These are phyloP conservation scores for Ricordea florida DNA, from an alignment of 92 coral and sea anemone genomes.

Conservation along the genomic window DNA sequence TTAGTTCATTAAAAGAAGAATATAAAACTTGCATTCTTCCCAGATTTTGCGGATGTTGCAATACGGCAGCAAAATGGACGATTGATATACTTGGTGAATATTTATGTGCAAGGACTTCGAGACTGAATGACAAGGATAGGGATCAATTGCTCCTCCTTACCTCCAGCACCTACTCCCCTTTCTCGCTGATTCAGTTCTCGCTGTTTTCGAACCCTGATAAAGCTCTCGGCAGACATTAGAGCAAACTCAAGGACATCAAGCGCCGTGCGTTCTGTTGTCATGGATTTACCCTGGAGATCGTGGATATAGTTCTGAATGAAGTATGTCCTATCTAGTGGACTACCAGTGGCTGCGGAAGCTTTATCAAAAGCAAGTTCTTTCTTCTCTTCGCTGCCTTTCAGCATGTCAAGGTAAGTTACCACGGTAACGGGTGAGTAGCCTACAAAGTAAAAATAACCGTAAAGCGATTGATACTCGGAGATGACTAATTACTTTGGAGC, in stretches of 20 bases:
- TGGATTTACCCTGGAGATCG: constrained; percentile 19
- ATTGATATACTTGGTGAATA: too few relatives aligned
- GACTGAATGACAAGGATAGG: too few relatives aligned
- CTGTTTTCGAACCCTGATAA: constrained; percentile 68
- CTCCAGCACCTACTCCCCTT: not conserved
- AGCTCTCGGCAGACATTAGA: constrained; percentile 70
- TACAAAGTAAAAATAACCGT: not conserved
- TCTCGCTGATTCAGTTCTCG: constrained; percentile 47
- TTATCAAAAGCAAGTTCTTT: constrained; percentile 52
- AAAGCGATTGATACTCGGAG: not conserved
- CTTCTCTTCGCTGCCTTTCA: constrained; percentile 41
- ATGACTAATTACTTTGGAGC: too few relatives aligned
- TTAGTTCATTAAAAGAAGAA: too few relatives aligned
- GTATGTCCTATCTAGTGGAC: constrained; percentile 73
- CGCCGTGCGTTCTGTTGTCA: constrained; percentile 56
- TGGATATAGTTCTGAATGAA: constrained; percentile 71
- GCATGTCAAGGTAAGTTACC: constrained; percentile 72
- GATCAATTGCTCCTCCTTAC: too few relatives aligned
- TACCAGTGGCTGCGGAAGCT: constrained; percentile 77
- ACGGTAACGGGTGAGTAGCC: constrained; percentile 82
- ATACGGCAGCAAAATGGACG: too few relatives aligned
- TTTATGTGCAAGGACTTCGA: too few relatives aligned
- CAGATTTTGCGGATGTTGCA: too few relatives aligned
- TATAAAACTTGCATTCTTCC: too few relatives aligned
- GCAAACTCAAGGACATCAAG: constrained; percentile 65